phyloP scores from a whole-genome alignment of 2,113 vertebrate genomes.

The Labrus mixtus region DNA sequence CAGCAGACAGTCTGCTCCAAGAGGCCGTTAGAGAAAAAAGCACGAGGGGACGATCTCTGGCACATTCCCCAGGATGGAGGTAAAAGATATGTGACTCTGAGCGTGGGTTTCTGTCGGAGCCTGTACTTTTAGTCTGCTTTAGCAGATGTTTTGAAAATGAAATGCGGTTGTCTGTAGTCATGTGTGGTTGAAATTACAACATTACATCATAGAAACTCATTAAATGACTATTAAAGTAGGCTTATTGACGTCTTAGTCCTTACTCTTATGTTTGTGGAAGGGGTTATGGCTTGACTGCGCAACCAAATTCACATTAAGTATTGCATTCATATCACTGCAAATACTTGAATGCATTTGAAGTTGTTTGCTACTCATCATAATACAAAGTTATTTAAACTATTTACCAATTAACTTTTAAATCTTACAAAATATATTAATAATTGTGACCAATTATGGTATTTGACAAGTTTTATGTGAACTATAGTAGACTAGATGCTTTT shows the following conservation, averaged over 20 bases:
- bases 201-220: conserved; percentile 15
- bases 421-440: background rate
- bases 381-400: background rate
- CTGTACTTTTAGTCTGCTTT: conserved; percentile 8
- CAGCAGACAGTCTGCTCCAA: conserved; percentile 18
- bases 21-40: background rate
- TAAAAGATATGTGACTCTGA: conserved; percentile 39
- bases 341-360: background rate
- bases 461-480: background rate
- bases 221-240: background rate
- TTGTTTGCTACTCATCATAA: background rate
- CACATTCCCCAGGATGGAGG: conserved; percentile 72
- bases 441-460: too few relatives aligned
- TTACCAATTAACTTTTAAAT: background rate
- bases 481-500: background rate
- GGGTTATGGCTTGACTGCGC: background rate
- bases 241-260: conserved; percentile 4
- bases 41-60: conserved; percentile 38
- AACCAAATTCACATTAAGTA: background rate
- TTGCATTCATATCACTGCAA: background rate
- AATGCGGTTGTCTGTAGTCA: conserved; percentile 8
- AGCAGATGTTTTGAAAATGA: conserved; percentile 33
- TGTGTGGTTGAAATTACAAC: conserved; percentile 26
- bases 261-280: background rate
- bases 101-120: background rate